These are phyloP conservation scores for Zalophus californianus DNA, from an alignment of 2,797 vertebrate species.

Conservation along the genomic window DNA sequence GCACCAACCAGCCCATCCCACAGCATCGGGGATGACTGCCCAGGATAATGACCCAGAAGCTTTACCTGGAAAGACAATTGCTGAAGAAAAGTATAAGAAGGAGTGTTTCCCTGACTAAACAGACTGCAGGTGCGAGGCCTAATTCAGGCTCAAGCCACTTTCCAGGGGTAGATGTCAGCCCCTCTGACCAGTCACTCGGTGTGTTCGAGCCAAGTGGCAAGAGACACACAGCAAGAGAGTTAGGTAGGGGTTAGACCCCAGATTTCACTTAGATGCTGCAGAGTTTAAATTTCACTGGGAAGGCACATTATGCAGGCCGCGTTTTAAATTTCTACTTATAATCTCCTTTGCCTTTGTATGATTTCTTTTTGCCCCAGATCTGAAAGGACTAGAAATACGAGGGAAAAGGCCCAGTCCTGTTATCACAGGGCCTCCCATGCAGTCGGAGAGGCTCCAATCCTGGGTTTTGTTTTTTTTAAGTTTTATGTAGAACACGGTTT, in stretches of 20 bases:
- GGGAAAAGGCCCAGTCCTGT: background rate
- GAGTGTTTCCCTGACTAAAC: background rate
- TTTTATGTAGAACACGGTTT: background rate
- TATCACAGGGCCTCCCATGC: background rate
- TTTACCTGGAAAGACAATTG: background rate
- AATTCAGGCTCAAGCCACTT: background rate
- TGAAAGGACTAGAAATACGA: conserved; percentile 18
- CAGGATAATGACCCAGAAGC: background rate
- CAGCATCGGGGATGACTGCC: too few relatives aligned
- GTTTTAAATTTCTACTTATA: background rate
- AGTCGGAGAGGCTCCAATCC: background rate
- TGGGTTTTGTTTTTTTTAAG: background rate
- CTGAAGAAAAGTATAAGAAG: background rate
- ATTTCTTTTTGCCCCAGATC: conserved; percentile 12
- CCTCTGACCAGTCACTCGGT: rapidly evolving
- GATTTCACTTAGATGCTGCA: background rate
- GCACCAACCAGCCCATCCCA: background rate
- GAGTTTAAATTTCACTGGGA: background rate
- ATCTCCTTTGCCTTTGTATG: background rate
- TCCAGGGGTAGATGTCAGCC: background rate
- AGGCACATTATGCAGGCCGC: background rate
- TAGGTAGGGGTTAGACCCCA: too few relatives aligned
- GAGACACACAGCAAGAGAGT: background rate
- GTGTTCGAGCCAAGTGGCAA: background rate
- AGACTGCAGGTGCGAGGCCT: background rate